Conservation (phyloP, 2,113 vertebrate genomes). For the Epinephelus fuscoguttatus region DNA sequence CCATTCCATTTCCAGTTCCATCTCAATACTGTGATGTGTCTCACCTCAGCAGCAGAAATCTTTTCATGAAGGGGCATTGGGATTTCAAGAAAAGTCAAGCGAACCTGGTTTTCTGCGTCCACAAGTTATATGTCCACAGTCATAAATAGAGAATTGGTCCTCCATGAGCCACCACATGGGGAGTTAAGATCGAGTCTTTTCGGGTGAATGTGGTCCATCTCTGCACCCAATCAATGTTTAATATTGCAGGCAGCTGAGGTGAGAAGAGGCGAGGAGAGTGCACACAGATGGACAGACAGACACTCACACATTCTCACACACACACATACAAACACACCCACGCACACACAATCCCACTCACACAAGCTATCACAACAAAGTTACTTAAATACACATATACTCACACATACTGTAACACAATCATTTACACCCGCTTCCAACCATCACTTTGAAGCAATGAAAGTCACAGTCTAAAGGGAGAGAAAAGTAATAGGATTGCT, state of each 20-base stretch:
- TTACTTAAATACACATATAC: conserved; percentile 74
- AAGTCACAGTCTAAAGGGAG: conserved; percentile 82
- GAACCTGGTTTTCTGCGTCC: conserved; percentile 16
- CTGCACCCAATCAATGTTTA: conserved; percentile 65
- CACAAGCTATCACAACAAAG: conserved; percentile 69
- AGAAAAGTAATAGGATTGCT: conserved; percentile 87
- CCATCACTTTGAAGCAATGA: conserved; percentile 78
- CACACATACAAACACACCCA: conserved; percentile 20
- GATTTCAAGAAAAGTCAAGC: not conserved
- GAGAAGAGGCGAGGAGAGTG: conserved; percentile 47
- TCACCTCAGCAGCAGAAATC: conserved; percentile 15
- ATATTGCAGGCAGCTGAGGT: conserved; percentile 64
- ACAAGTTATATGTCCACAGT: conserved; percentile 7
- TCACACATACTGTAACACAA: conserved; percentile 72
- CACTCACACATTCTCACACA: conserved; percentile 4
- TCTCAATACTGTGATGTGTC: conserved; percentile 20
- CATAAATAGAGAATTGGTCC: conserved; percentile 42
- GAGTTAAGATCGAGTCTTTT: conserved; percentile 53
- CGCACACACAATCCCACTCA: conserved; percentile 19
- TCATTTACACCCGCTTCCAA: conserved; percentile 76
- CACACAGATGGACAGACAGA: conserved; percentile 28
- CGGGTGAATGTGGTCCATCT: conserved; percentile 53
- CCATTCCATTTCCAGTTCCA: not conserved
- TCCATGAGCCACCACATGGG: conserved; percentile 25
- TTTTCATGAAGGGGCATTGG: not conserved